Evolutionary conservation across 2,797 vertebrate species (phyloP).

Genomic region (Philypnodon macrostomus): DNA sequence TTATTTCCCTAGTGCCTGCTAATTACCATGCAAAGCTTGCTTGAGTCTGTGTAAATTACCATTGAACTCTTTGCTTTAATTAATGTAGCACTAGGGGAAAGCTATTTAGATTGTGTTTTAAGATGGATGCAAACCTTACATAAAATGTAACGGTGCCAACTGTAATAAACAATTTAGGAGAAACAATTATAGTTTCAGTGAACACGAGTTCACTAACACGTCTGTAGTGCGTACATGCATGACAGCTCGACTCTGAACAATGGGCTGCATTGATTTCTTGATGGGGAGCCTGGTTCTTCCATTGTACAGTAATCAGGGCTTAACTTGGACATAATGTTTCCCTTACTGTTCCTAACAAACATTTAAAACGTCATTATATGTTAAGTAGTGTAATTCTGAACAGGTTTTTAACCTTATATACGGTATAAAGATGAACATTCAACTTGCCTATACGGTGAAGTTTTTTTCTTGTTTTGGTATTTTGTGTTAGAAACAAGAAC

Average conservation of each 20-base stretch:
- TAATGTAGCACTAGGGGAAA: constrained; percentile 9
- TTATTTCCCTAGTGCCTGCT: constrained; percentile 22
- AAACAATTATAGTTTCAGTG: constrained; percentile 11
- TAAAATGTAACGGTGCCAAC: neutral
- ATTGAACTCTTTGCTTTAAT: constrained; percentile 40
- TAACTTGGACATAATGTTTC: constrained; percentile 23
- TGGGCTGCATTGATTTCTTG: constrained; percentile 41
- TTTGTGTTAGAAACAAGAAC: too few relatives aligned
- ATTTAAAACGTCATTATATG: neutral
- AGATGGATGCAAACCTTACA: neutral
- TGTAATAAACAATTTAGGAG: constrained; percentile 14
- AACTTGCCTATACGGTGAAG: neutral
- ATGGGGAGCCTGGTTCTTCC: constrained; percentile 7
- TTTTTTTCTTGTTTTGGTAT: too few relatives aligned
- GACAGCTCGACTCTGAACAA: constrained; percentile 26
- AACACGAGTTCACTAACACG: constrained; percentile 14
- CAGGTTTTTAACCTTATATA: constrained; percentile 9
- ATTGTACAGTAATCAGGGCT: constrained; percentile 35
- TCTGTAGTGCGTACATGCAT: constrained; percentile 4
- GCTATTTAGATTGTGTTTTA: neutral
- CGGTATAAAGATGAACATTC: constrained; percentile 29
- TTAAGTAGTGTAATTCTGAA: neutral
- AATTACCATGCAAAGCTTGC: constrained; percentile 29
- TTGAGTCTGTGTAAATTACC: constrained; percentile 33
- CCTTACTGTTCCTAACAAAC: constrained; percentile 5